phyloP scores from a whole-genome alignment of 2,888 invertebrate genomes.

The Tachina fera region DNA sequence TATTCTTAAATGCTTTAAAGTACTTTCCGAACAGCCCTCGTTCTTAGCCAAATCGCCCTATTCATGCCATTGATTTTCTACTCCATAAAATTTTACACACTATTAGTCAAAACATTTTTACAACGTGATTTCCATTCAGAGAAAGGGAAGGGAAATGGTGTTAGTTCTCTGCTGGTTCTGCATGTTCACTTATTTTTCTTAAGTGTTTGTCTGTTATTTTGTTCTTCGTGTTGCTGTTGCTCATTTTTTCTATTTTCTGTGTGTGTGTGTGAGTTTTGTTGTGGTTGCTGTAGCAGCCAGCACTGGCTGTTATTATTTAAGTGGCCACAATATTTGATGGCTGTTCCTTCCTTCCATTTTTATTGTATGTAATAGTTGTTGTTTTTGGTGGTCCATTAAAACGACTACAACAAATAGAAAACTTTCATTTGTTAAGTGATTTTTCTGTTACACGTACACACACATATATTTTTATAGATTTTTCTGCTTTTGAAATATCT shows the following conservation, averaged over 20 bases:
- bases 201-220: slow-evolving; percentile 38
- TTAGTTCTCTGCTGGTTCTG: background rate
- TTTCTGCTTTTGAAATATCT: slow-evolving; percentile 40
- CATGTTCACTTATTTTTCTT: slow-evolving; percentile 11
- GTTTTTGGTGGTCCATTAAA: slow-evolving; percentile 13
- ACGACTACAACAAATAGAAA: slow-evolving; percentile 23
- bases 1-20: no score
- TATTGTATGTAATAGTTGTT: slow-evolving; percentile 27
- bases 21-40: slow-evolving; percentile 1
- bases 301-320: slow-evolving; percentile 50
- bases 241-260: background rate
- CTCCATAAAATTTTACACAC: slow-evolving; percentile 57
- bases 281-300: slow-evolving; percentile 9
- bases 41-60: background rate
- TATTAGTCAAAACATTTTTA: slow-evolving; percentile 45
- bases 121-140: slow-evolving; percentile 10
- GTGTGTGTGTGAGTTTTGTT: background rate
- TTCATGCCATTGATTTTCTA: slow-evolving; percentile 50
- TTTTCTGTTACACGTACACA: slow-evolving; percentile 50
- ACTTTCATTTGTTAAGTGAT: slow-evolving; percentile 69
- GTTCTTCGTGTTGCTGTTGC: background rate
- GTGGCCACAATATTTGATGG: slow-evolving; percentile 51
- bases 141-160: background rate
- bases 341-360: slow-evolving; percentile 19
- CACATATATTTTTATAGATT: slow-evolving; percentile 41